Percentiles rank a stretch among this genome's conserved stretches.
These are phyloP conservation scores for Nannoperca obscura DNA, from an alignment of 2,797 vertebrate genomes.

Conservation along the genomic window DNA sequence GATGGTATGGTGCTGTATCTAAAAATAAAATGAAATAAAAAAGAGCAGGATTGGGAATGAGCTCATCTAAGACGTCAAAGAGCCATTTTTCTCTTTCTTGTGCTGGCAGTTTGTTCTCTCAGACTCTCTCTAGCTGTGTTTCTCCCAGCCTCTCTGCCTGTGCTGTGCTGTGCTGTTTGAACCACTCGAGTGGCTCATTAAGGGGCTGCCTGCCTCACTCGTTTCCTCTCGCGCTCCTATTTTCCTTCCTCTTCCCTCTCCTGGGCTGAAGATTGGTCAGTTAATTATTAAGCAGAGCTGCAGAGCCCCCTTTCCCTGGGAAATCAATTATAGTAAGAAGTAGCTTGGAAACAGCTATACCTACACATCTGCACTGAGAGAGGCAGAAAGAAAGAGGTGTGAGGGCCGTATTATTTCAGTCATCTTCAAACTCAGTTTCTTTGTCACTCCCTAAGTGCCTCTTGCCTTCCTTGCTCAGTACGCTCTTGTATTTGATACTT, in stretches of 20 bases:
- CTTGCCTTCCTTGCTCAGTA: conserved; percentile 27
- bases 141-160: conserved; percentile 31
- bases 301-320: conserved; percentile 72
- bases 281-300: conserved; percentile 82
- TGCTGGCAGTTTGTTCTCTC: conserved; percentile 25
- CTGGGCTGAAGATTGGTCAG: conserved; percentile 71
- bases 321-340: conserved; percentile 80
- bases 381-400: conserved; percentile 26
- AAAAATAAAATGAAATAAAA: neutral
- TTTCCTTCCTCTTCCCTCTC: conserved; percentile 52
- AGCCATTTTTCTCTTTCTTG: conserved; percentile 43
- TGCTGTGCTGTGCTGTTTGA: conserved; percentile 65
- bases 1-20: conserved; percentile 12
- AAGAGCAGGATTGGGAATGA: conserved; percentile 25
- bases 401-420: conserved; percentile 35
- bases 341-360: conserved; percentile 65
- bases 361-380: conserved; percentile 50
- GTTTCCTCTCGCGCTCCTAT: conserved; percentile 38
- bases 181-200: conserved; percentile 75
- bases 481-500: conserved; percentile 20
- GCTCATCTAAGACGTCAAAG: conserved; percentile 49
- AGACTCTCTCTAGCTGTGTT: conserved; percentile 23
- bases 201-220: conserved; percentile 58
- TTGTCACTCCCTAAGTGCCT: conserved; percentile 34
- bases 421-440: conserved; percentile 56